phyloP scores from a whole-genome alignment of 1,140 invertebrate genomes.

The Solenopsis fugax region DNA sequence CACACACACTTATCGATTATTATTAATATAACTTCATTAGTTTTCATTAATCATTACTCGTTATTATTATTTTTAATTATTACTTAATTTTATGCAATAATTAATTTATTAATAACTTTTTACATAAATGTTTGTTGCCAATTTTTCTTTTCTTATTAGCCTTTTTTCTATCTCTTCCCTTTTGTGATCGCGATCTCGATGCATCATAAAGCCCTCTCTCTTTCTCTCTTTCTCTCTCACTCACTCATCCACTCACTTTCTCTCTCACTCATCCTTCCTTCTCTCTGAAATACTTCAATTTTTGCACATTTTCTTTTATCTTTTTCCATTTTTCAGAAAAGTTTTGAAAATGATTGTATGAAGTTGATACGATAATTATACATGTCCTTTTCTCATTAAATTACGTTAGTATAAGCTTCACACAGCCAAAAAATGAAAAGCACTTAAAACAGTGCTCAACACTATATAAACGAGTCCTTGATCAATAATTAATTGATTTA shows the following conservation, averaged over 20 bases:
- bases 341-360: slow-evolving; percentile 75
- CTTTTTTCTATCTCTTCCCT: slow-evolving; percentile 27
- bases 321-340: slow-evolving; percentile 62
- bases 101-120: slow-evolving; percentile 63
- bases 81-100: slow-evolving; percentile 65
- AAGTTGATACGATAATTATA: slow-evolving; percentile 78
- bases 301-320: not conserved
- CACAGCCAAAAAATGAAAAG: slow-evolving; percentile 85
- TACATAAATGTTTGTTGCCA: not conserved
- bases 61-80: slow-evolving; percentile 71
- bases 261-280: not conserved
- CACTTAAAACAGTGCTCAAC: slow-evolving; percentile 86
- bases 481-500: slow-evolving; percentile 79
- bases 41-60: slow-evolving; percentile 69
- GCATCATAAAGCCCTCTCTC: not conserved
- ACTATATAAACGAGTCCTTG: slow-evolving; percentile 80
- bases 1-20: slow-evolving; percentile 71
- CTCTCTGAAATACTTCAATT: not conserved
- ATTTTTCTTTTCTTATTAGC: not conserved
- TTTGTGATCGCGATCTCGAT: slow-evolving; percentile 19
- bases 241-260: not conserved
- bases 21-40: slow-evolving; percentile 66
- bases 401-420: slow-evolving; percentile 82
- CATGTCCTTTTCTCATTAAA: slow-evolving; percentile 67
- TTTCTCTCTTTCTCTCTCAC: not conserved